Evolutionary conservation across 1,140 invertebrate species (phyloP), one percentile per base, ranked within the genome.

Genomic region (Hyposmocoma kahamanoa): DNA sequence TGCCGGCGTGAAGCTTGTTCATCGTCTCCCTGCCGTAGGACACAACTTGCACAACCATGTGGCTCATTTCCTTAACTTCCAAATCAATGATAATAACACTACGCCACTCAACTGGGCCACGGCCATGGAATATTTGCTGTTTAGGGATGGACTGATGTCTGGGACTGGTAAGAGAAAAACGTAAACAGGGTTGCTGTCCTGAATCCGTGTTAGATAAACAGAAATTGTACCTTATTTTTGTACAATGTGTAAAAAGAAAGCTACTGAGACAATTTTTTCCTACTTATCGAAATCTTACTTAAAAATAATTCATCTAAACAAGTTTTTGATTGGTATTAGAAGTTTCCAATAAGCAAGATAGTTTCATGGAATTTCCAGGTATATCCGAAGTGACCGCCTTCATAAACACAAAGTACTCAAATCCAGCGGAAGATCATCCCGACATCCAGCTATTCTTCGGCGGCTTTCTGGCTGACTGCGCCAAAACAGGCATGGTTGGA

Each of bases 1-100:
- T 20, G 87, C 85, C 0, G 91, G 91, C 17, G 89, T 95, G 0
- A 88, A 89, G 0, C 79, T 90, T 0, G 75, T 95, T 1, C 93
- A 94, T 51, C 86, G 94, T 64, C 87, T 97, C 5, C 95, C 94
- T 0, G 92, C 92, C 0, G 96, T 97, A 2, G 96, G 96, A 0
- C 90, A 91, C 53, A 97, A 97, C 84, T 89, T 98, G 0, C 94
- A 96, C 61, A 96, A 96, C 71, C 95, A 96, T 62, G 94, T 95
- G 0, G 92, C 93, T 2, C 92, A 89, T 74, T 91, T 93, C 53
- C 72, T 94, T 0, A 91, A 89, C 62, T 97, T 95, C 81, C 88
- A 90, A 17, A 92, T 96, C 11, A 94, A 96, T 42, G 93, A 96
- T 61, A 93, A 94, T 22, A 92, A 94, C 60, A 95, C 92, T 0